Conservation (phyloP, 2,888 invertebrate genomes). For the Helobdella robusta region DNA sequence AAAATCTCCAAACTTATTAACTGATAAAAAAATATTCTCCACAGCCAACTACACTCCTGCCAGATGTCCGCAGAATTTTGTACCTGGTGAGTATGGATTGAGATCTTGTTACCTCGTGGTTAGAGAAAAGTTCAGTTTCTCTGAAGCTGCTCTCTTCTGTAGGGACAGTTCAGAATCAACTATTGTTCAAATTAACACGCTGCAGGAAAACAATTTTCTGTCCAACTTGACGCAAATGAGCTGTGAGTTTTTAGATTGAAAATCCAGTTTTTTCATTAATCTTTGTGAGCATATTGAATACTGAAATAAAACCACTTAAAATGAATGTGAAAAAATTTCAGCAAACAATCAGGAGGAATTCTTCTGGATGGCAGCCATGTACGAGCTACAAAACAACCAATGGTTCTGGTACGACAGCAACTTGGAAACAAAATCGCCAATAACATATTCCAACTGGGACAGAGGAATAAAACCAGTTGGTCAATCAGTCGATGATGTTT, state of each 20-base stretch:
- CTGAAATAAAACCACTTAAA: too few relatives aligned
- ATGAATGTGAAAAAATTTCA: too few relatives aligned
- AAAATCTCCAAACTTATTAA: too few relatives aligned
- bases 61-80: slow-evolving; percentile 26
- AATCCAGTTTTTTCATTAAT: too few relatives aligned
- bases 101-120: slow-evolving; percentile 30
- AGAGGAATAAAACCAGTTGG: slow-evolving; percentile 20
- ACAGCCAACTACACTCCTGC: slow-evolving; percentile 2
- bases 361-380: slow-evolving; percentile 28
- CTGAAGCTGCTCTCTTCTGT: slow-evolving; percentile 25
- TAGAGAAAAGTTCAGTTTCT: slow-evolving; percentile 1
- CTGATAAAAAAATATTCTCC: background rate
- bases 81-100: slow-evolving; percentile 26
- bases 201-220: slow-evolving; percentile 10
- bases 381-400: background rate
- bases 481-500: slow-evolving; percentile 3
- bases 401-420: slow-evolving; percentile 29
- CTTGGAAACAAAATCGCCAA: background rate
- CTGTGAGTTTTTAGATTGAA: background rate
- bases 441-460: slow-evolving; percentile 27
- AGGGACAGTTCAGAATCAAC: slow-evolving; percentile 16
- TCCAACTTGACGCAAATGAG: background rate
- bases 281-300: too few relatives aligned
- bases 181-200: slow-evolving; percentile 16
- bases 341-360: background rate